Evolutionary conservation across 2,797 vertebrate species (phyloP).

Genomic region (Malacoraja senta): DNA sequence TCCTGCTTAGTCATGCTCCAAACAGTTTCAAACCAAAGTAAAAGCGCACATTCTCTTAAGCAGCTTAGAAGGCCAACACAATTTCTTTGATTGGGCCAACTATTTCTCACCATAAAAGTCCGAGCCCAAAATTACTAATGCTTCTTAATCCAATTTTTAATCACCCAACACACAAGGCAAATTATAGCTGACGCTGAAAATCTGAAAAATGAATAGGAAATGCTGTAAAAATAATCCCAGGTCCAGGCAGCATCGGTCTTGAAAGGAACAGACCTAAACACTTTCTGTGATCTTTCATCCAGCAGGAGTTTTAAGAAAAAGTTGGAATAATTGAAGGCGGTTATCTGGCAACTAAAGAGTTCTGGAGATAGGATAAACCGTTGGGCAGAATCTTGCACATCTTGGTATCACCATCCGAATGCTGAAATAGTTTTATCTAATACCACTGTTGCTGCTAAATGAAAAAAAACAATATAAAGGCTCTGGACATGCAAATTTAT

Average conservation of each 20-base stretch:
- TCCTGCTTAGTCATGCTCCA: conserved; percentile 20
- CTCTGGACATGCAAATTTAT: background rate
- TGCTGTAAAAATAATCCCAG: background rate
- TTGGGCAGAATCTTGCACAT: background rate
- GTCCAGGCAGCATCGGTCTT: background rate
- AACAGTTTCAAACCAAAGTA: background rate
- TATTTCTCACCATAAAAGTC: background rate
- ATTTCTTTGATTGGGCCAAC: background rate
- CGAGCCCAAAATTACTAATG: background rate
- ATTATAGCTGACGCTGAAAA: background rate
- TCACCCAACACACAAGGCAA: background rate
- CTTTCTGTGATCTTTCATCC: background rate
- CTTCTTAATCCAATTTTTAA: background rate
- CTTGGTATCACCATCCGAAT: background rate
- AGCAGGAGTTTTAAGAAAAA: background rate
- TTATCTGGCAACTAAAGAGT: background rate
- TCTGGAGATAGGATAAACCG: background rate
- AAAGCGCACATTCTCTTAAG: background rate
- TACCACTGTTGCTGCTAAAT: background rate
- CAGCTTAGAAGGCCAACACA: background rate
- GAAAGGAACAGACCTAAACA: background rate
- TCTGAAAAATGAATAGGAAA: background rate
- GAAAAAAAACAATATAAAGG: background rate
- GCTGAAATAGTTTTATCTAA: background rate
- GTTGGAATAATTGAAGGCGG: background rate